phyloP scores from a whole-genome alignment of 2,113 vertebrate species.

The Oryctolagus cuniculus region DNA sequence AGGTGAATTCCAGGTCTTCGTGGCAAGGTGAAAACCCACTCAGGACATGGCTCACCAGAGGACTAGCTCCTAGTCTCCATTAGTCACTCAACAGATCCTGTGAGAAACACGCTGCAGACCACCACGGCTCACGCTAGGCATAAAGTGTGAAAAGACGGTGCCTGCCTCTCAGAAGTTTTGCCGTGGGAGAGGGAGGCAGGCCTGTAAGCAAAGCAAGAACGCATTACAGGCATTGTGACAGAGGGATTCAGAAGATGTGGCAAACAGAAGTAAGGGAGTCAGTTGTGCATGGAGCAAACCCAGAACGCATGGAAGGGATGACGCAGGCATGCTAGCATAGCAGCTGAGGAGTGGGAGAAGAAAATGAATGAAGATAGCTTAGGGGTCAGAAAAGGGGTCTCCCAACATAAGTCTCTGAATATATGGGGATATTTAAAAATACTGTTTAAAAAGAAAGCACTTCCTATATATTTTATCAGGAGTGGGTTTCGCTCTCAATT shows the following conservation, averaged over 20 bases:
- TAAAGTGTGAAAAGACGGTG: not conserved
- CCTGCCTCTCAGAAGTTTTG: not conserved
- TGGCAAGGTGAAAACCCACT: not conserved
- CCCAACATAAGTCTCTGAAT: conserved; percentile 4
- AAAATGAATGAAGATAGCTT: not conserved
- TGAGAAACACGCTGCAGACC: not conserved
- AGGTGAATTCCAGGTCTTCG: not conserved
- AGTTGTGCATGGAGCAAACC: not conserved
- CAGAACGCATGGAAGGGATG: not conserved
- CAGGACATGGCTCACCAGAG: not conserved
- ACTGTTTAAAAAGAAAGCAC: not conserved
- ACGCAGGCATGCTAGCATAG: not conserved
- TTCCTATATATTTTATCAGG: not conserved
- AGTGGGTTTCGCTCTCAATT: not conserved
- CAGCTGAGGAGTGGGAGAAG: not conserved
- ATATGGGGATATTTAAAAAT: not conserved
- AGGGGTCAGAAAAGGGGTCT: not conserved
- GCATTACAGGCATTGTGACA: not conserved
- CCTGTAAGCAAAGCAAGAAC: not conserved
- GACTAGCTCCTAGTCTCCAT: not conserved
- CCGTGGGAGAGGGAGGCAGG: not conserved
- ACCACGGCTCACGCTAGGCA: not conserved
- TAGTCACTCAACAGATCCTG: not conserved
- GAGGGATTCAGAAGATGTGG: not conserved
- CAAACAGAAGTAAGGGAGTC: not conserved